These are phyloP conservation scores for Mythimna pallens DNA, from an alignment of 2,888 invertebrate species.

Conservation along the genomic window DNA sequence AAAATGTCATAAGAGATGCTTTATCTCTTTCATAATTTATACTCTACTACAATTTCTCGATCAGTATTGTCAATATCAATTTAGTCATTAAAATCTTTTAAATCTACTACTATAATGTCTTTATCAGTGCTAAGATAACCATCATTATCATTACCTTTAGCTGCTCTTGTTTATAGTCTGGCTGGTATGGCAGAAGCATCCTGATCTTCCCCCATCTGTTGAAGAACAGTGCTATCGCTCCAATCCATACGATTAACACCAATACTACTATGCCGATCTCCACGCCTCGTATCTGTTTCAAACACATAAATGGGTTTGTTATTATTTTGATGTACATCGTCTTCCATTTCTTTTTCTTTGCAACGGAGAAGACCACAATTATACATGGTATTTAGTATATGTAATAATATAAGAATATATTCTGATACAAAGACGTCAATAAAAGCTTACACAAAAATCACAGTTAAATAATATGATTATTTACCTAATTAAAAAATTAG, in stretches of 20 bases:
- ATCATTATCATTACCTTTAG: slow-evolving; percentile 89
- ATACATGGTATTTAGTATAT: neutral
- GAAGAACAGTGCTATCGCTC: slow-evolving; percentile 96
- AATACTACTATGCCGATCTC: slow-evolving; percentile 97
- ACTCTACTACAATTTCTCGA: neutral
- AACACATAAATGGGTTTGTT: slow-evolving; percentile 29
- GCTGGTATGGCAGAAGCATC: slow-evolving; percentile 97
- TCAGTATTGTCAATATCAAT: neutral
- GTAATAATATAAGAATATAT: no score
- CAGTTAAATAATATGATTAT: neutral
- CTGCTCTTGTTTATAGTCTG: slow-evolving; percentile 97
- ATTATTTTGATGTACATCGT: neutral
- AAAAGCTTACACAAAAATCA: no score
- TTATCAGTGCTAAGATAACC: neutral
- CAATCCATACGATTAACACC: slow-evolving; percentile 96
- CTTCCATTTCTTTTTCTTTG: neutral
- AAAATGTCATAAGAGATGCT: neutral
- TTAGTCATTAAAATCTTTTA: neutral
- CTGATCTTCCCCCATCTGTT: slow-evolving; percentile 97
- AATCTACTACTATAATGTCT: rapidly evolving
- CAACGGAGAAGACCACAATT: no score
- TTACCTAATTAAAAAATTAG: no score
- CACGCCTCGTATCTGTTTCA: slow-evolving; percentile 94
- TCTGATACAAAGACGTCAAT: no score
- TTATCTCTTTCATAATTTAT: neutral